phyloP scores from a whole-genome alignment of 1,140 invertebrate genomes.

The Calosoma granatense region DNA sequence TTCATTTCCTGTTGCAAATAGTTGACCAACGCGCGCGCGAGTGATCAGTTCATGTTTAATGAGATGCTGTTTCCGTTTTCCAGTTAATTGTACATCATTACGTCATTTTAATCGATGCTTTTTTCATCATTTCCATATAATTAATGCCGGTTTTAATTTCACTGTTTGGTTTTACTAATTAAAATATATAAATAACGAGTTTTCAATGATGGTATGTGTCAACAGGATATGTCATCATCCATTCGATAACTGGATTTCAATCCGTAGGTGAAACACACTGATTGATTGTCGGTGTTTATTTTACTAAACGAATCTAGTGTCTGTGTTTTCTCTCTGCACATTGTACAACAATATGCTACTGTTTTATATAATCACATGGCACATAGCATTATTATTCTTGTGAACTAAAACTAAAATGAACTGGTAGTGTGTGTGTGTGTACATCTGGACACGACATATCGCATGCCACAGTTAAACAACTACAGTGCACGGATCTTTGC shows the following conservation, averaged over 20 bases:
- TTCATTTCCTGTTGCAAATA: not conserved
- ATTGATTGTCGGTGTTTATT: too few species aligned
- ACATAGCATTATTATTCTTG: too few species aligned
- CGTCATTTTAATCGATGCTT: not conserved
- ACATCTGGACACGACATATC: constrained; percentile 1
- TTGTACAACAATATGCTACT: too few species aligned
- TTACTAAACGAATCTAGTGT: too few species aligned
- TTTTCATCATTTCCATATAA: not conserved
- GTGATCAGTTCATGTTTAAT: not conserved
- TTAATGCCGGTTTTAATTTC: not conserved
- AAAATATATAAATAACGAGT: not conserved
- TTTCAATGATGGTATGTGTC: not conserved
- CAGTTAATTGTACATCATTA: not conserved
- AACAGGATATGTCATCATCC: too few species aligned
- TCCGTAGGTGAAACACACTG: too few species aligned
- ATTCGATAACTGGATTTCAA: too few species aligned
- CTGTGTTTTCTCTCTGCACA: too few species aligned
- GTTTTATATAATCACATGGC: too few species aligned
- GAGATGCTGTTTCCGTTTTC: not conserved
- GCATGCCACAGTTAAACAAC: not conserved
- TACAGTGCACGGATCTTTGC: not conserved
- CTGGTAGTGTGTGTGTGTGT: too few species aligned
- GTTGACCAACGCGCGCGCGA: not conserved
- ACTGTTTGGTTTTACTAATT: not conserved
- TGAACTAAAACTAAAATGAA: too few species aligned